These are phyloP conservation scores for Tachysurus vachellii DNA, from an alignment of 2,113 vertebrate genomes.

Conservation along the genomic window DNA sequence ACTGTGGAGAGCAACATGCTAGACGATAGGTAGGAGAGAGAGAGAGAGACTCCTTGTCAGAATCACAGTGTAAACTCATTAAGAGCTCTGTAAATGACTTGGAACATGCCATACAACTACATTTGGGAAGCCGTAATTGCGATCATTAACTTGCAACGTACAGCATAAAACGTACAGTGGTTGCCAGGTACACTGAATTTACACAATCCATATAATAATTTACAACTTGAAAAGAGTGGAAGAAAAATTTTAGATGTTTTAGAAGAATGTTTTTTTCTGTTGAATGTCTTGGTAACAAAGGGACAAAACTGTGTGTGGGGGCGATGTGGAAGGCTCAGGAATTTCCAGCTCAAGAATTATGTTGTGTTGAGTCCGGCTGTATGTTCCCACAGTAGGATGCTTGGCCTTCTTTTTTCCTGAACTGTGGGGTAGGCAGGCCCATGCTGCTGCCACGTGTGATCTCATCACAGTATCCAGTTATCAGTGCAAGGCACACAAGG, in stretches of 20 bases:
- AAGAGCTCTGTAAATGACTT: constrained; percentile 31
- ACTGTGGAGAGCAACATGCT: constrained; percentile 51
- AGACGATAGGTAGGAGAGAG: neutral
- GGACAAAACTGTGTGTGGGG: neutral
- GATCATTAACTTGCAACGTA: neutral
- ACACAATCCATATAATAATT: neutral
- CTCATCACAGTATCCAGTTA: constrained; percentile 49
- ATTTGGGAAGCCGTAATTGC: neutral
- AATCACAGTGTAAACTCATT: constrained; percentile 34
- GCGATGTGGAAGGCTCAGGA: neutral
- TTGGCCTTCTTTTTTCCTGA: constrained; percentile 43
- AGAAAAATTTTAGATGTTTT: neutral
- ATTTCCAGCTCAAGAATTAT: constrained; percentile 27
- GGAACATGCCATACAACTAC: constrained; percentile 9
- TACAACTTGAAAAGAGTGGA: neutral
- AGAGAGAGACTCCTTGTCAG: constrained; percentile 45
- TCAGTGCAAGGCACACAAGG: constrained; percentile 44
- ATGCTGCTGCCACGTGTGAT: constrained; percentile 52
- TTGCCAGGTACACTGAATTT: neutral
- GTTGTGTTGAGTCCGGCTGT: constrained; percentile 14
- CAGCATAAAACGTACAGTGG: neutral
- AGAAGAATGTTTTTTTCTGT: neutral
- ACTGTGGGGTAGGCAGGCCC: constrained; percentile 43
- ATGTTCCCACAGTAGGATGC: constrained; percentile 39
- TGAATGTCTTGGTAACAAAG: neutral